phyloP scores from a whole-genome alignment of 2,113 vertebrate genomes.

The Echinops telfairi region DNA sequence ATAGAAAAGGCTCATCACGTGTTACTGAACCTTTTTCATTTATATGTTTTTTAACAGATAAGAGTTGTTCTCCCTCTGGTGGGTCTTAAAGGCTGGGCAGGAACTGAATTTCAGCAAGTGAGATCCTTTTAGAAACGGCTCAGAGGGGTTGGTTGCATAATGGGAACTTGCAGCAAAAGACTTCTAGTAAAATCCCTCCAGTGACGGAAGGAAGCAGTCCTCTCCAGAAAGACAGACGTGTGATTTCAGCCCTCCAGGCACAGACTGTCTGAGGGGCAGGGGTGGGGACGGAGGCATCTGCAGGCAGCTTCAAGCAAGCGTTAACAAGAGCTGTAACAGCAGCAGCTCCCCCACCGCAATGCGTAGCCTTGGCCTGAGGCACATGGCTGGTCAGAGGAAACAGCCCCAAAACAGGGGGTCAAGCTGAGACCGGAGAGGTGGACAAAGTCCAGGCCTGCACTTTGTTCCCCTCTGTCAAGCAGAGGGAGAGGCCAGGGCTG shows the following conservation, averaged over 20 bases:
- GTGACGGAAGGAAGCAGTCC: slow-evolving; percentile 67
- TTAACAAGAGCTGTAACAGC: not conserved
- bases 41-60: slow-evolving; percentile 39
- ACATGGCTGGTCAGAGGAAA: not conserved
- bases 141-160: slow-evolving; percentile 16
- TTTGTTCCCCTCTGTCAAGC: not conserved
- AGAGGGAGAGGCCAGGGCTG: not conserved
- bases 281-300: not conserved
- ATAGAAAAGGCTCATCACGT: slow-evolving; percentile 39
- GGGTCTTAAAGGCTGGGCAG: slow-evolving; percentile 47
- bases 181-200: slow-evolving; percentile 39
- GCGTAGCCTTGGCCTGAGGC: not conserved
- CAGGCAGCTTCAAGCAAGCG: fast-evolving
- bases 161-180: slow-evolving; percentile 55
- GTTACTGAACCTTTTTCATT: slow-evolving; percentile 1
- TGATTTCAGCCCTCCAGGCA: slow-evolving; percentile 14
- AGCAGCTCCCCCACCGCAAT: not conserved
- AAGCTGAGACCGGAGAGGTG: not conserved
- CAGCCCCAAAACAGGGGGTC: not conserved
- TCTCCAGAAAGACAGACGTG: slow-evolving; percentile 47
- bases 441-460: not conserved
- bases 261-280: not conserved
- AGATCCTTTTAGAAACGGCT: slow-evolving; percentile 60
- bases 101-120: slow-evolving; percentile 49
- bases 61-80: slow-evolving; percentile 34